Evolutionary conservation across 1,140 invertebrate genomes (phyloP), one percentile per base, ranked within the genome.

Genomic region (Pinna nobilis): DNA sequence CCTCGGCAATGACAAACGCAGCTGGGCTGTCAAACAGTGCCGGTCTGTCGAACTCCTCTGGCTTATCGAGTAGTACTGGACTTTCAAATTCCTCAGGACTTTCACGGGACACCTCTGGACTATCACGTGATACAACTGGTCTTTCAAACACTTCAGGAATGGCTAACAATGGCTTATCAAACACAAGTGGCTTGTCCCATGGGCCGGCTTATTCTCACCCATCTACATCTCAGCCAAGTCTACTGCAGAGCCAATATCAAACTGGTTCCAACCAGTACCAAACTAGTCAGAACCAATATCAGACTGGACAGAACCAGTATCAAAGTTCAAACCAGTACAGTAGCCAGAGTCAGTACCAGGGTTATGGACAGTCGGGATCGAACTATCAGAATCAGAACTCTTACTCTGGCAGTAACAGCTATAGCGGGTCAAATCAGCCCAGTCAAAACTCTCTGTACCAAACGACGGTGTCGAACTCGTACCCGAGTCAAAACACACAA

Each of bases 281-380:
- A 64, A 63, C 74, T 69, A 77, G 77, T 65, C 81, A 81, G 64
- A 83, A 74, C 55, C 83, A 82, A 70, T 84, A 78, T 70, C 68
- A 74, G n/a, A 47, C 74, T 66, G 75, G 79, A 61, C 78, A 78
- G 47, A 68, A 66, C 30, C 79, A 82, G 37, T 81, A 76, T 64
- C 76, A 61, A 25, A 60, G 60, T 63, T 63, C 44, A 32, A 81
- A 60, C 66, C 80, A 82, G 76, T 85, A 75, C 55, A 53, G 63
- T 3, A 49, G 33, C 25, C 81, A 82, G 73, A 77, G 75, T 65
- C 81, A 82, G 53, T 81, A 72, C 32, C 78, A 76, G 30, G 71
- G 68, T 37, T 76, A 77, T 64, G 70, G 70, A 70, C 79, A 80
- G 61, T 78, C 78, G 70, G 75, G 80, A 39, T 74, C 78, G 41